These are phyloP conservation scores for Lanius ludovicianus DNA, from an alignment of 2,113 vertebrate genomes.

Conservation along the genomic window DNA sequence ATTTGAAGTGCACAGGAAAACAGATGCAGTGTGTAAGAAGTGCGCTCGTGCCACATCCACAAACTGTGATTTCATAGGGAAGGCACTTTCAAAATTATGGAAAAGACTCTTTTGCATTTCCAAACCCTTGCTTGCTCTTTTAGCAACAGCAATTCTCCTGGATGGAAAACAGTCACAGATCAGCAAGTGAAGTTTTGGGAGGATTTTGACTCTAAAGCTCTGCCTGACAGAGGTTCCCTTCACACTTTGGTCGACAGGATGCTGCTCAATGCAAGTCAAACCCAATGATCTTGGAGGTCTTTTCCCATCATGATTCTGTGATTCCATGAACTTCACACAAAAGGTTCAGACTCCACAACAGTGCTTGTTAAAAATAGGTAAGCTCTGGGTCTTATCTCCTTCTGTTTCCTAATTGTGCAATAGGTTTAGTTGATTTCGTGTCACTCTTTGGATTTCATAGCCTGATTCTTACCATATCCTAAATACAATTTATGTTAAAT, in stretches of 20 bases:
- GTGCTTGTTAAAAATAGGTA: neutral
- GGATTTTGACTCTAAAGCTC: neutral
- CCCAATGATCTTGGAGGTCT: neutral
- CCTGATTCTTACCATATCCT: neutral
- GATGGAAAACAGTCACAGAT: neutral
- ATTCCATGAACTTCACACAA: neutral
- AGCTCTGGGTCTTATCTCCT: neutral
- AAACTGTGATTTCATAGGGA: accelerated
- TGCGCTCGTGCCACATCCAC: no score
- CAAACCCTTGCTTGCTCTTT: neutral
- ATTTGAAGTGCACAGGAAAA: neutral
- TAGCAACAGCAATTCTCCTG: neutral
- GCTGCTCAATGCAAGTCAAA: neutral
- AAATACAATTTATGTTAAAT: neutral
- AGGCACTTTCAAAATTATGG: neutral
- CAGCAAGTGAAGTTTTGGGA: neutral
- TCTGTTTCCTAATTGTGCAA: neutral
- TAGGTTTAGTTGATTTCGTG: neutral
- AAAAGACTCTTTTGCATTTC: neutral
- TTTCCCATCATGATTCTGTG: neutral
- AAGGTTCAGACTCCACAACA: neutral
- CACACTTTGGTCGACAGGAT: accelerated
- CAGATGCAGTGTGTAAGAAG: neutral
- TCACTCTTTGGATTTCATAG: neutral
- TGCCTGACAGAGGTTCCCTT: neutral